Evolutionary conservation across 1,140 invertebrate genomes (phyloP).

Genomic region (Drosophila novamexicana): DNA sequence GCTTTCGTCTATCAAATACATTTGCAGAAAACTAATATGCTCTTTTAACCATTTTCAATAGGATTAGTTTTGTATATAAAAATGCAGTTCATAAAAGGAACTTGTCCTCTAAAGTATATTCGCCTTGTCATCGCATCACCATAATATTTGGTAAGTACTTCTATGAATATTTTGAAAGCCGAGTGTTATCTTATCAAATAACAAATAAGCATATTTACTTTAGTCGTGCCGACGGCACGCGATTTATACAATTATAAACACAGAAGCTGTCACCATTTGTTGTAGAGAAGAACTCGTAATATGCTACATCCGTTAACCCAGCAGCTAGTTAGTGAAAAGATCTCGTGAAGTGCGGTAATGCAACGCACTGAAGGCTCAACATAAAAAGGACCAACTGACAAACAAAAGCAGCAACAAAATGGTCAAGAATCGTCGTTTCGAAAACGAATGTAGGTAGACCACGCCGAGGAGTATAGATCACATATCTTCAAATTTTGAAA

Average conservation of each 20-base stretch:
- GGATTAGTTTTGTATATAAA: too few species aligned
- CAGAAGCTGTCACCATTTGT: slow-evolving; percentile 14
- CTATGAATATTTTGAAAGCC: neutral
- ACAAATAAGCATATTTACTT: slow-evolving; percentile 23
- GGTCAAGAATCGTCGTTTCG: slow-evolving; percentile 45
- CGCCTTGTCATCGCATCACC: slow-evolving; percentile 13
- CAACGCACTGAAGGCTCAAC: neutral
- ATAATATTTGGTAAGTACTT: slow-evolving; percentile 14
- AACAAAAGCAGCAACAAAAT: slow-evolving; percentile 12
- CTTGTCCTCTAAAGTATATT: neutral
- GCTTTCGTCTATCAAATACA: too few species aligned
- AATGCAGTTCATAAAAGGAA: neutral
- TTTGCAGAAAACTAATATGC: too few species aligned
- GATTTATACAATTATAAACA: slow-evolving; percentile 31
- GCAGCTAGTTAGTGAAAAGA: slow-evolving; percentile 14
- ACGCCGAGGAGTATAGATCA: too few species aligned
- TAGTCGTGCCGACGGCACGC: slow-evolving; percentile 4
- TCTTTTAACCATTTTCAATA: too few species aligned
- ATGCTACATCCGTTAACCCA: slow-evolving; percentile 5
- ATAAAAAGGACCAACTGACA: neutral
- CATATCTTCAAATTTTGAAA: neutral
- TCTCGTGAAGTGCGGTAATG: slow-evolving; percentile 21
- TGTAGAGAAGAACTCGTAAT: neutral
- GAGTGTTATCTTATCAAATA: slow-evolving; percentile 23
- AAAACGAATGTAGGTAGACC: slow-evolving; percentile 34